Evolutionary conservation across 2,888 invertebrate species (phyloP), one percentile per base, ranked within the genome.

Genomic region (Liodrosophila aerea): DNA sequence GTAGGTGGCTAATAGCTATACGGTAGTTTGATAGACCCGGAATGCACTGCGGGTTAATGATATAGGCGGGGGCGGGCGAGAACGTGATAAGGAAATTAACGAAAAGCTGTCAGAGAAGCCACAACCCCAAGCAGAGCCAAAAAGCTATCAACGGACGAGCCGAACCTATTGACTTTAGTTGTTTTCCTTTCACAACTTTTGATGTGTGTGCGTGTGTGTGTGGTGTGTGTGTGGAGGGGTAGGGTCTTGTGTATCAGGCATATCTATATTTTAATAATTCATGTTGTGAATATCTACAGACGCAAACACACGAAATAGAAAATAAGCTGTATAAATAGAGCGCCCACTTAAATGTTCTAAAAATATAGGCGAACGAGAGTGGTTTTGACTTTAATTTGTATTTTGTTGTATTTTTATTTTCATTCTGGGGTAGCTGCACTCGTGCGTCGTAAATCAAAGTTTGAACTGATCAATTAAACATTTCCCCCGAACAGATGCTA

Each of bases 391-490:
- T 22, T 31, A 36, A 37, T 45, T 57, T 7, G 56, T 63, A 43
- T 50, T 40, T 47, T 18, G 15, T 18, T 52, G 33, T 57, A 30
- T 11, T 44, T 47, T 40, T 7, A 7, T 22, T 41, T 34, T 36
- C n/a, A 40, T 43, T 49, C 36, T 2, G 4, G 34, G 36, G 4
- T 9, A 7, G 4, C 53, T 60, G 66, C 75, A 78, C 56, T 54
- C 60, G 84, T 41, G 50, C 13, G 63, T 53, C 63, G 64, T 74
- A 81, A 81, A 83, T 83, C 81, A 76, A 41, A 46, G 29, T 31
- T 52, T 31, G 52, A 50, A 41, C 50, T 46, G 47, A 57, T 30
- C 54, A 57, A 49, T 51, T 56, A 44, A 36, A 27, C 11, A 22
- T 5, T 2, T 31, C 33, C 7, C 22, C 8, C 40, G 34, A 71